Evolutionary conservation across 2,888 invertebrate genomes (phyloP), one percentile per base, ranked within the genome.

Genomic region (Malthinus seriepunctatus): DNA sequence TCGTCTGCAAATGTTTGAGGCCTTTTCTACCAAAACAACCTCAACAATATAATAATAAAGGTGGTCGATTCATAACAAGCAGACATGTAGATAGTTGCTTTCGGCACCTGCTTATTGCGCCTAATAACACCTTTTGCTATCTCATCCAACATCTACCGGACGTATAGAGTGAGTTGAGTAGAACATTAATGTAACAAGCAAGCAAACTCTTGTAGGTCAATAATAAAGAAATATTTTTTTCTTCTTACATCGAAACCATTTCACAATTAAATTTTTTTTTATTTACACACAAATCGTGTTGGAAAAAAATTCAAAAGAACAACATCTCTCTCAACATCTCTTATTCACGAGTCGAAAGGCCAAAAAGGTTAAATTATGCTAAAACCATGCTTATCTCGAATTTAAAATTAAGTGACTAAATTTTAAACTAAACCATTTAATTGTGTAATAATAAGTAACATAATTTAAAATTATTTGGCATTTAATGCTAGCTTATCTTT

Each of bases 91-190:
- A 71, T 69, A 72, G 70, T 67, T 72, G 75, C 77, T 78, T 77
- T 78, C 78, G 77, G 76, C 78, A 78, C 78, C 78, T 78, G 78
- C 77, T 77, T 76, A 76, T 74, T 73, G 75, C 72, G 62, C 72
- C 73, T 77, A 77, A 78, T 77, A 77, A 78, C 77, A 78, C 76
- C 76, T 76, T 73, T 67, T 69, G 63, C 60, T 69, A 69, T 67
- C 64, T 47, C 49, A 38, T 5, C 23, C 23, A 47, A 42, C 55
- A 66, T 64, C 64, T 56, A 55, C 58, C 54, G 53, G 54, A 50
- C 56, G 32, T 35, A 47, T 57, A 57, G 57, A 45, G 23, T 23
- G 23, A 23, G 51, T 34, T 23, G 23, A 23, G 51, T 34, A 50
- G 61, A 57, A 47, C 49, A 52, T 35, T 52, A 14, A 45, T 45